Evolutionary conservation across 2,888 invertebrate species (phyloP), one percentile per base, ranked within the genome.

Genomic region (Scaptomyza polygonia): DNA sequence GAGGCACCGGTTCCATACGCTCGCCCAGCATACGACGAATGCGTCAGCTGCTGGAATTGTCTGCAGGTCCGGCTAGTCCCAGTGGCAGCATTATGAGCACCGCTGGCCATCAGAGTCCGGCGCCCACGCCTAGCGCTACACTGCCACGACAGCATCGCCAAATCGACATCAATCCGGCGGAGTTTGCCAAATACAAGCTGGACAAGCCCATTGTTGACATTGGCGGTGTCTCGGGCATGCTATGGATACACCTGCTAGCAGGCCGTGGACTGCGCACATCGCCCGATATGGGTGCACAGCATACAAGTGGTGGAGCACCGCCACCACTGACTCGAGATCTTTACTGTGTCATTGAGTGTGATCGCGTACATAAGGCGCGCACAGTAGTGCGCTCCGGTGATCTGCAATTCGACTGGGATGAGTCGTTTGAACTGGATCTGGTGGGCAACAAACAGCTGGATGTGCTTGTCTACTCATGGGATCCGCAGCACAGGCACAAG

Each of bases 331-430:
- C 93, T 71, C 93, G 98, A 70, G 99, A 99, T 92, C 93, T 99
- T 66, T 99, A 99, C 92, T 99, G 99, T 91, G 99, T 99, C 34
- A 93, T 99, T 67, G 99, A 99, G 92, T 97, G 99, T 89, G 99
- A 99, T 92, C 94, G 98, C 64, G 96, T 98, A 48, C 98, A 99
- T 92, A 98, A 98, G 92, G 99, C 98, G 32, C 93, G 99, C 61
- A 99, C 98, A 27, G 98, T 98, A 88, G 98, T 99, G 30, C 94
- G 98, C 58, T 98, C 98, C 1, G 98, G 98, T 3, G 98, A 98
- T 91, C 94, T 98, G 47, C 97, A 98, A 90, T 99, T 99, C 91
- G 98, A 99, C 92, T 99, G 99, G 99, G 98, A 99, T 90, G 99
- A 99, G 91, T 97, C 98, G 14, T 99, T 99, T 90, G 99, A 99